Evolutionary conservation across 2,888 invertebrate species (phyloP).

Genomic region (Caenorhabditis sp.): DNA sequence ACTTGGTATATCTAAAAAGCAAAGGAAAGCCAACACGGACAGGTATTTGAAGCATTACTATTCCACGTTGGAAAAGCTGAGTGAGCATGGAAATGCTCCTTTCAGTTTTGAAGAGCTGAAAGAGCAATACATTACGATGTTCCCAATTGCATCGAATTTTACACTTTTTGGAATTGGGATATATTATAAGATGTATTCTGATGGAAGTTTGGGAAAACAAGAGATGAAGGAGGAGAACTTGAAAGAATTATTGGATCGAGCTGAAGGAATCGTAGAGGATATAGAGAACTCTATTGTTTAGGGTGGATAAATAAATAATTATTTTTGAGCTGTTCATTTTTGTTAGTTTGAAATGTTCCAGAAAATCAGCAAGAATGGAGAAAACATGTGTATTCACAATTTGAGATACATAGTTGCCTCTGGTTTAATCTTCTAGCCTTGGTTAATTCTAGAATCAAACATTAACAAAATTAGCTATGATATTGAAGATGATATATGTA

Average conservation of each 20-base stretch:
- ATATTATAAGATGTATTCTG: slow-evolving; percentile 24
- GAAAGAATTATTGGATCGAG: background rate
- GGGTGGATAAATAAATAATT: background rate
- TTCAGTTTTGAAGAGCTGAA: background rate
- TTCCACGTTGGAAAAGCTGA: background rate
- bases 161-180: slow-evolving; percentile 22
- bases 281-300: slow-evolving; percentile 2
- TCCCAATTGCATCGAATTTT: slow-evolving; percentile 21
- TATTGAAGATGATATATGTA: no score
- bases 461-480: no score
- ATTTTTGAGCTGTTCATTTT: no score
- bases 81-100: background rate
- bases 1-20: slow-evolving; percentile 6
- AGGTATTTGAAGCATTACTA: slow-evolving; percentile 4
- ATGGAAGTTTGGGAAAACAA: slow-evolving; percentile 17
- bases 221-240: background rate
- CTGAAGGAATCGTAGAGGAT: slow-evolving; percentile 2
- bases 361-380: no score
- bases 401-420: no score
- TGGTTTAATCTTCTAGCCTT: no score
- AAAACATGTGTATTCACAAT: no score
- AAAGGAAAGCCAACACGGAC: background rate
- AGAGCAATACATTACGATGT: slow-evolving; percentile 6
- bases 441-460: no score
- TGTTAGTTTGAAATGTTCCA: no score